Evolutionary conservation across 2,888 invertebrate genomes (phyloP).

Genomic region (Mesochorus sp.): DNA sequence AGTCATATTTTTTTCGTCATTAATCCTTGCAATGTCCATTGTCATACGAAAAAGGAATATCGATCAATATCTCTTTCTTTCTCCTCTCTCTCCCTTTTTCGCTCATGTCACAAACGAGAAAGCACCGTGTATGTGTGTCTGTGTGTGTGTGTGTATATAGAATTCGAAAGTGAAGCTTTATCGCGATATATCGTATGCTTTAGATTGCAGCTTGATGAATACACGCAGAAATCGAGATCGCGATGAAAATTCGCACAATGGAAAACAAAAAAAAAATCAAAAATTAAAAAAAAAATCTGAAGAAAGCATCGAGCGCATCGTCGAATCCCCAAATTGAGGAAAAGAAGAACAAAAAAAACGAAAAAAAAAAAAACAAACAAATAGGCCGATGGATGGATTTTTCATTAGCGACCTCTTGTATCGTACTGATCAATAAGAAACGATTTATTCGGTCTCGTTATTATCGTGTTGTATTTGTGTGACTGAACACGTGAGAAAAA

Average conservation of each 20-base stretch:
- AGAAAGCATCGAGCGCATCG: conserved; percentile 44
- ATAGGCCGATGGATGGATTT: conserved; percentile 56
- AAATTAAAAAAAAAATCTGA: no score
- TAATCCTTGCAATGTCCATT: no score
- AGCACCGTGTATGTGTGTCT: conserved; percentile 57
- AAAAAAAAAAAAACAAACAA: conserved; percentile 20
- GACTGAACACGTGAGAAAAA: conserved; percentile 63
- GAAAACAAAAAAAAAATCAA: conserved; percentile 45
- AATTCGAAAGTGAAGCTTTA: conserved; percentile 60
- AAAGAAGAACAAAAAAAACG: conserved; percentile 15
- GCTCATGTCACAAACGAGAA: conserved; percentile 42
- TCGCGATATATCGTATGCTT: conserved; percentile 48
- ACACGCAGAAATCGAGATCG: conserved; percentile 42
- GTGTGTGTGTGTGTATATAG: conserved; percentile 51
- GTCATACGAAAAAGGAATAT: not conserved
- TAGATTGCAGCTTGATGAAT: conserved; percentile 6
- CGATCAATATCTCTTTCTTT: conserved; percentile 2
- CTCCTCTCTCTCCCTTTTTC: not conserved
- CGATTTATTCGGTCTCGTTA: conserved; percentile 57
- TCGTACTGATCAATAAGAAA: conserved; percentile 49
- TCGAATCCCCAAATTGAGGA: conserved; percentile 18
- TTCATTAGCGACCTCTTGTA: conserved; percentile 41
- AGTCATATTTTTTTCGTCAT: no score
- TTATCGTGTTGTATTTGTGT: conserved; percentile 32
- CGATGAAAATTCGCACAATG: conserved; percentile 63